Percentiles rank a stretch among this genome's conserved stretches.
These are phyloP conservation scores for Pristionchus exspectatus DNA, from an alignment of 2,888 invertebrate species.

Conservation along the genomic window DNA sequence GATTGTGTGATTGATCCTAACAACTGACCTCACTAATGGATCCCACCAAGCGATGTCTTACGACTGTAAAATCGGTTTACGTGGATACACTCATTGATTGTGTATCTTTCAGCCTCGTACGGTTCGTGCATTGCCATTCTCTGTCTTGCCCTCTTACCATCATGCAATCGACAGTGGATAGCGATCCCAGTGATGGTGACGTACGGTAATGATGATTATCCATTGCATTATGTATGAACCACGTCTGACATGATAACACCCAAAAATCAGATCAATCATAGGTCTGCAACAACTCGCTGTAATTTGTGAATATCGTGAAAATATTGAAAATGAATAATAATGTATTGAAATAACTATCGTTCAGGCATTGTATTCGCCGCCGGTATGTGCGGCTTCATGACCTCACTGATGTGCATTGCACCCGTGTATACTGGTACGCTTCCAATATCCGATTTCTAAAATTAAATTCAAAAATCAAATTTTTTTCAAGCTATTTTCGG, in stretches of 20 bases:
- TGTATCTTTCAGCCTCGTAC: conserved; percentile 3
- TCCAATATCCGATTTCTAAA: too few species aligned
- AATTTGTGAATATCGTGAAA: not conserved
- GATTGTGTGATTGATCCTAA: too few species aligned
- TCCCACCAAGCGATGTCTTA: too few species aligned
- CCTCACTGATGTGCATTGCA: conserved; percentile 2
- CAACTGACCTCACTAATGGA: too few species aligned
- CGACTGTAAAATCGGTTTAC: too few species aligned
- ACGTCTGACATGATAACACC: too few species aligned
- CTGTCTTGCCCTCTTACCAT: not conserved
- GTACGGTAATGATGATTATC: not conserved
- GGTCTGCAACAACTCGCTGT: too few species aligned
- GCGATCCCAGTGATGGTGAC: not conserved
- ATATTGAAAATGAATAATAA: too few species aligned
- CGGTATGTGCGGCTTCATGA: conserved; percentile 13
- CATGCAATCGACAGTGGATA: conserved; percentile 22
- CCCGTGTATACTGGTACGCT: conserved; percentile 8
- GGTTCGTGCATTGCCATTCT: not conserved
- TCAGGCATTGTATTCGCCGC: not conserved
- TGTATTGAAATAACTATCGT: not conserved
- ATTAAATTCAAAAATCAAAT: not conserved
- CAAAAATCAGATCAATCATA: too few species aligned
- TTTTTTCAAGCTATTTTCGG: not conserved
- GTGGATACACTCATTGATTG: not conserved
- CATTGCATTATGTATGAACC: not conserved